These are phyloP conservation scores for Vimba vimba DNA, from an alignment of 2,113 vertebrate genomes.

Conservation along the genomic window DNA sequence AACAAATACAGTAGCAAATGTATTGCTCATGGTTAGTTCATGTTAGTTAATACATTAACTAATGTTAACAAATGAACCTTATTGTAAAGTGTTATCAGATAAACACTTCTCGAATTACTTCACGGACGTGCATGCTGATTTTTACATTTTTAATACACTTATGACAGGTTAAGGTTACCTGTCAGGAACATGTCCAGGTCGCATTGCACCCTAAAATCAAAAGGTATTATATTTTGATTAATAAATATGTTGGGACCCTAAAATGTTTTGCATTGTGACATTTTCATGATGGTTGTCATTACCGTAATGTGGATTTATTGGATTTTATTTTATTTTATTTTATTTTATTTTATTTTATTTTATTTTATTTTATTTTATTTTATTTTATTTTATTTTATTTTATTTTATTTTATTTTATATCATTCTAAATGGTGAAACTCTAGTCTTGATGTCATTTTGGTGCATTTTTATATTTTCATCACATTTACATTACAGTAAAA, in stretches of 20 bases:
- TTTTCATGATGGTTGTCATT: background rate
- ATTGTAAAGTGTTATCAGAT: too few relatives aligned
- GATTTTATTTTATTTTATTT: background rate
- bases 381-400: background rate
- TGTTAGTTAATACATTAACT: too few relatives aligned
- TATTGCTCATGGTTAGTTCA: too few relatives aligned
- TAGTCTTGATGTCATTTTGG: background rate
- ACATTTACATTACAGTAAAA: background rate
- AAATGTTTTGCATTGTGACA: background rate
- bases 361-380: background rate
- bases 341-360: background rate
- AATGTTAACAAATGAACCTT: too few relatives aligned
- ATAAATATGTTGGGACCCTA: background rate
- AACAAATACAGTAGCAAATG: too few relatives aligned
- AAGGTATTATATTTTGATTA: background rate
- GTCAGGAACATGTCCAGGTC: background rate
- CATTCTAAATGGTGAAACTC: background rate
- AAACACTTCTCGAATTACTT: slow-evolving; percentile 55
- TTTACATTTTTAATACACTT: background rate
- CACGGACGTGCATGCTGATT: background rate
- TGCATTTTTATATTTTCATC: background rate
- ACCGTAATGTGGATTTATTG: background rate
- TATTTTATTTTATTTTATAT: background rate
- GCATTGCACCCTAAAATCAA: background rate
- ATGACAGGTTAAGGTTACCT: background rate